phyloP scores from a whole-genome alignment of 2,888 invertebrate species.

The Cyaniris semiargus region DNA sequence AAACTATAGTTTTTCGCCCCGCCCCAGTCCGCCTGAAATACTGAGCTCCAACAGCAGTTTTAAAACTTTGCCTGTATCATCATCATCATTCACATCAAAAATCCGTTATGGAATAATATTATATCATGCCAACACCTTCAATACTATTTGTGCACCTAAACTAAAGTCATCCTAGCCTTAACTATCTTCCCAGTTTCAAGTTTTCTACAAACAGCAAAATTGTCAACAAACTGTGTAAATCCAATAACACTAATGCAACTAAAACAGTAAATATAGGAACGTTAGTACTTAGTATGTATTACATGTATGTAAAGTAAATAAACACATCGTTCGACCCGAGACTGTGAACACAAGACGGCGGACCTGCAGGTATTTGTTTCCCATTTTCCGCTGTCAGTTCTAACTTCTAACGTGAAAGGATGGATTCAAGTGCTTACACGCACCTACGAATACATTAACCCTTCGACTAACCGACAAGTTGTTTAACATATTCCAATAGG shows the following conservation, averaged over 20 bases:
- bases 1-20: conserved; percentile 14
- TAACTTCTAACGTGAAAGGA: conserved; percentile 20
- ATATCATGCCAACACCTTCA: background rate
- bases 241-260: background rate
- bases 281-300: background rate
- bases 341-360: background rate
- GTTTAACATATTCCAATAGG: background rate
- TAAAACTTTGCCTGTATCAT: background rate
- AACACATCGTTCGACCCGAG: conserved; percentile 1
- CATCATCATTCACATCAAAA: background rate
- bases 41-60: background rate
- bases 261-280: background rate
- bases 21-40: background rate
- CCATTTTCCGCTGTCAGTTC: conserved; percentile 34
- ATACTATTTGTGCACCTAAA: background rate
- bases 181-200: background rate
- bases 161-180: background rate
- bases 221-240: background rate
- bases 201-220: background rate
- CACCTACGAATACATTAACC: conserved; percentile 17
- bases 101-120: no score
- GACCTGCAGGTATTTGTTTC: conserved; percentile 37
- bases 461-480: background rate
- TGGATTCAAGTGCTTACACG: conserved; percentile 19
- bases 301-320: background rate